Evolutionary conservation across 1,140 invertebrate genomes (phyloP), one percentile per base, ranked within the genome.

Genomic region (Plutomurus gul): DNA sequence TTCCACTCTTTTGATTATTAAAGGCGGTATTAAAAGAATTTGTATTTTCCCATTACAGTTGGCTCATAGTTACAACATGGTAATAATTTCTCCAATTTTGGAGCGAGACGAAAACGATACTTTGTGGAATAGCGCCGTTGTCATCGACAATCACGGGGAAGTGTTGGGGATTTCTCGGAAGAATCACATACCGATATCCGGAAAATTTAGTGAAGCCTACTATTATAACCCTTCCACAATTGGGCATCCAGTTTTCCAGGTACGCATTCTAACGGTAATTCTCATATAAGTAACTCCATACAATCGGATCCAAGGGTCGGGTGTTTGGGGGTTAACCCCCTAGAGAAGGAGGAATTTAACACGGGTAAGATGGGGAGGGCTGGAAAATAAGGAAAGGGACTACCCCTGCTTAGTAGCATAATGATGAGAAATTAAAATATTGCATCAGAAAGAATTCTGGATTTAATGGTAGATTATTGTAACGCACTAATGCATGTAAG

Each of bases 1-100:
- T n/a, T 10, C 8, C 40, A 43, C 8, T n/a, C n/a, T 43, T 43
- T 10, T 10, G 8, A n/a, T 10, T 43, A 43, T 43, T 8, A 43
- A 43, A 10, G 8, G 8, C n/a, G n/a, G 8, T 8, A 60, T 60
- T 60, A 18, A 18, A 60, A 22, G 18, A 39, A 43, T 71, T n/a
- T 40, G 11, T 13, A 47, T 22, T 46, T 75, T 39, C 18, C 5
- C 7, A 6, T 72, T 37, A n/a, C 13, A 78, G 76, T 13, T 78
- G 20, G 77, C 77, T 1, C 25, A 39, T 16, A 18, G 11, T 7
- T 27, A 74, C 47, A 65, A 75, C 1, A 79, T 79, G 77, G 71
- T 79, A 16, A 79, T 79, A 30, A 65, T 79, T 18, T 79, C 77
- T 1, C 72, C 77, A 20, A 79, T 79, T 37, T 47, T 79, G 27